phyloP scores from a whole-genome alignment of 2,113 vertebrate species.

The Paramormyrops kingsleyae region DNA sequence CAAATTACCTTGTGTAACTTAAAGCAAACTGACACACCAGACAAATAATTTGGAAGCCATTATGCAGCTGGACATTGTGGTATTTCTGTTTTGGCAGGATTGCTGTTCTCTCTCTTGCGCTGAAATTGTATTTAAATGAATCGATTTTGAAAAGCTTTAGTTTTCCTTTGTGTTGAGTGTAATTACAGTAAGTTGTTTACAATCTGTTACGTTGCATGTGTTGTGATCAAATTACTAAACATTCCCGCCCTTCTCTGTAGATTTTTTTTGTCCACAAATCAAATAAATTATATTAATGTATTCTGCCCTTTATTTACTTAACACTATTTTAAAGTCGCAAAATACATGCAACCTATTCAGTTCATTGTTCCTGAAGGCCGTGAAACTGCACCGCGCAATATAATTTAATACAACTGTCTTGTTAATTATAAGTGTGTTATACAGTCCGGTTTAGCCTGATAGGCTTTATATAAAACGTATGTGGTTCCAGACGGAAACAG shows the following conservation, averaged over 20 bases:
- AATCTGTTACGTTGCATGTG: slow-evolving; percentile 35
- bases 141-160: neutral
- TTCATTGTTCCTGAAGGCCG: neutral
- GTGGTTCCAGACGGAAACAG: neutral
- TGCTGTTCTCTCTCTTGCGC: neutral
- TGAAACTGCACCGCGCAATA: neutral
- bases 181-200: slow-evolving; percentile 40
- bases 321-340: neutral
- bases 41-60: neutral
- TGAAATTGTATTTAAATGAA: neutral
- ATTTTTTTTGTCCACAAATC: slow-evolving; percentile 40
- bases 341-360: neutral
- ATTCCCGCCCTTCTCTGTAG: slow-evolving; percentile 28
- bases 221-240: slow-evolving; percentile 25
- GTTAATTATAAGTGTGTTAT: neutral
- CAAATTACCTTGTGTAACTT: neutral
- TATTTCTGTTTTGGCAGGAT: neutral
- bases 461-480: neutral
- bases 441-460: neutral
- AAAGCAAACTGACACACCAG: neutral
- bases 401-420: neutral
- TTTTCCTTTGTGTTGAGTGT: slow-evolving; percentile 8
- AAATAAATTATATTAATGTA: slow-evolving; percentile 51
- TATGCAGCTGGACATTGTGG: neutral
- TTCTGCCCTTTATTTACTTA: neutral